A percentile compares a stretch with the other conserved stretches of the same genome.
phyloP scores from a whole-genome alignment of 2,797 vertebrate genomes.

The Peromyscus aztecus region DNA sequence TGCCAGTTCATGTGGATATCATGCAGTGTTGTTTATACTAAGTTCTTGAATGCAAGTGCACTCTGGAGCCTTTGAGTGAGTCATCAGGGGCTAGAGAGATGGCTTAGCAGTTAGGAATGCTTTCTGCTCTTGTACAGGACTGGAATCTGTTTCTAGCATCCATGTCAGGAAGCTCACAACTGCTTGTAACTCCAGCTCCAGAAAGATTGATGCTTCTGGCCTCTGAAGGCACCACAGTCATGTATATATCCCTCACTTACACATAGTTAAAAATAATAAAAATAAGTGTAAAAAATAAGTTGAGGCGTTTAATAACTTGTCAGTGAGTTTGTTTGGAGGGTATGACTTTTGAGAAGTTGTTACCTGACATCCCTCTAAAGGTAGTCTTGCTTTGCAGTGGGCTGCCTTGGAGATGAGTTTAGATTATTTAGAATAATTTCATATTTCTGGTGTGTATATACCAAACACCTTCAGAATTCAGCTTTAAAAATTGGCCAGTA shows the following conservation, averaged over 20 bases:
- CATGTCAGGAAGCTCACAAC: not conserved
- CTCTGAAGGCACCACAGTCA: not conserved
- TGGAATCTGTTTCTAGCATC: not conserved
- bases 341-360: slow-evolving; percentile 2
- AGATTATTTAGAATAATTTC: not conserved
- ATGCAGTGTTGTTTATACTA: not conserved
- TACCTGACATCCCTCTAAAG: not conserved
- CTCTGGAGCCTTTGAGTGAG: not conserved
- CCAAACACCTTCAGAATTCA: slow-evolving; percentile 10
- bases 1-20: not conserved
- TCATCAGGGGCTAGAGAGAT: not conserved
- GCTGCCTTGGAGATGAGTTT: not conserved
- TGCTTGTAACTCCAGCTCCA: not conserved
- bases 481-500: not conserved
- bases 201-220: not conserved
- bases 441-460: not conserved
- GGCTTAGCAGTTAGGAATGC: not conserved
- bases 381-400: not conserved
- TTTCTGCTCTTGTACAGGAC: not conserved
- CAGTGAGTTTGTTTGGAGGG: slow-evolving; percentile 34
- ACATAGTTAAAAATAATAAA: not conserved
- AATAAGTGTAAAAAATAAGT: not conserved
- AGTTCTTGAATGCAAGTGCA: not conserved
- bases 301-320: slow-evolving; percentile 29
- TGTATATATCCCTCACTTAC: not conserved